These are phyloP conservation scores for Panorpa germanica DNA, from an alignment of 2,888 invertebrate genomes.

Conservation along the genomic window DNA sequence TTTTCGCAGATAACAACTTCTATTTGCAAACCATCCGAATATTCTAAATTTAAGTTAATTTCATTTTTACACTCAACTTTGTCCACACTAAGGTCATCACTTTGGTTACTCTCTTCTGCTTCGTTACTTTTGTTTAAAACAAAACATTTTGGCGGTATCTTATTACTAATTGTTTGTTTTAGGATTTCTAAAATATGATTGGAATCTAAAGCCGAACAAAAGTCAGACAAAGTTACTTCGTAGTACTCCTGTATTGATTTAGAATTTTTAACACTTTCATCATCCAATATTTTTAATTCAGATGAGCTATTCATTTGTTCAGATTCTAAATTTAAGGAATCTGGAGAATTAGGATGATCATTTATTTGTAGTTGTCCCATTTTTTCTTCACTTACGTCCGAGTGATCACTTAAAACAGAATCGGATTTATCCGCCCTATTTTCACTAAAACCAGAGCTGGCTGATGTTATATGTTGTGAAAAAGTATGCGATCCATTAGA, in stretches of 20 bases:
- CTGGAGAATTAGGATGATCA: slow-evolving; percentile 22
- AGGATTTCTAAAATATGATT: slow-evolving; percentile 63
- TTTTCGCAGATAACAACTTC: slow-evolving; percentile 59
- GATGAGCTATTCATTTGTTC: slow-evolving; percentile 9
- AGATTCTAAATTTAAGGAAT: slow-evolving; percentile 17
- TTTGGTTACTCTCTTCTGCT: slow-evolving; percentile 21
- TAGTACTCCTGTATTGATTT: slow-evolving; percentile 26
- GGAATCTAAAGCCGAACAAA: slow-evolving; percentile 61
- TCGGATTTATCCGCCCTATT: slow-evolving; percentile 26
- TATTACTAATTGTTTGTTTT: slow-evolving; percentile 59
- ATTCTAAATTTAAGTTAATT: slow-evolving; percentile 41
- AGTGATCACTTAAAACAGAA: slow-evolving; percentile 35
- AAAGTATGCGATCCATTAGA: no score
- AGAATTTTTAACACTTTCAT: slow-evolving; percentile 18
- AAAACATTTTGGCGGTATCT: slow-evolving; percentile 52
- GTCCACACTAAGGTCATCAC: slow-evolving; percentile 9
- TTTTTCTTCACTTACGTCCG: slow-evolving; percentile 20
- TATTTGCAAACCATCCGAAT: slow-evolving; percentile 71
- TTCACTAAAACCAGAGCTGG: slow-evolving; percentile 38
- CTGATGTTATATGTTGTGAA: slow-evolving; percentile 31
- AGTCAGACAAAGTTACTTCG: slow-evolving; percentile 60
- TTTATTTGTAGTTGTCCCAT: no score
- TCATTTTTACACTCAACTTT: slow-evolving; percentile 15
- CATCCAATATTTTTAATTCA: slow-evolving; percentile 22
- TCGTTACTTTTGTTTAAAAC: slow-evolving; percentile 29